phyloP scores from a whole-genome alignment of 2,888 invertebrate species.

The Eupithecia dodoneata region DNA sequence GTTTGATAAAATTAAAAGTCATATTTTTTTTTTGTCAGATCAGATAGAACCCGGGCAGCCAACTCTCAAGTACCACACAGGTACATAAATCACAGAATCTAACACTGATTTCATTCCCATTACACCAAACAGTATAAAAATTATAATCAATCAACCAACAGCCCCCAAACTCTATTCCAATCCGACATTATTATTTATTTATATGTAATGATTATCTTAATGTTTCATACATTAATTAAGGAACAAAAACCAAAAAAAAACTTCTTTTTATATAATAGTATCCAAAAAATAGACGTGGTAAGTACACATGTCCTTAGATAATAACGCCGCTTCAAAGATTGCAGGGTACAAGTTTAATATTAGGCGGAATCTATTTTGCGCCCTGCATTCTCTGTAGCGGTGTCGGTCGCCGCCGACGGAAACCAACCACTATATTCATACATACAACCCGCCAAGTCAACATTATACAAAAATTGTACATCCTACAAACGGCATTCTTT shows the following conservation, averaged over 20 bases:
- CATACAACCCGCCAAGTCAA: conserved; percentile 37
- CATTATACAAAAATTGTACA: conserved; percentile 50
- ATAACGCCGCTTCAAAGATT: conserved; percentile 77
- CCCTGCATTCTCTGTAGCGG: conserved; percentile 78
- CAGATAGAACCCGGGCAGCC: conserved; percentile 68
- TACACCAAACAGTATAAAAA: conserved; percentile 76
- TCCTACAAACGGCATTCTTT: conserved; percentile 46
- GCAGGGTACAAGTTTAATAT: conserved; percentile 79
- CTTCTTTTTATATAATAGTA: conserved; percentile 77
- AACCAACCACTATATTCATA: conserved; percentile 27
- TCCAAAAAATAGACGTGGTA: conserved; percentile 75
- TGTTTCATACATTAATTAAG: conserved; percentile 82
- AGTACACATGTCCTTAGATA: conserved; percentile 73
- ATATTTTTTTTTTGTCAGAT: conserved; percentile 67
- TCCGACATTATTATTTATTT: conserved; percentile 74
- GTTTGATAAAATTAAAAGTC: conserved; percentile 36
- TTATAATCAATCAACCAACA: conserved; percentile 71
- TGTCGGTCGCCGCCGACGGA: conserved; percentile 56
- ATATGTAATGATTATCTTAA: conserved; percentile 80
- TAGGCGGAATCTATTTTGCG: conserved; percentile 82
- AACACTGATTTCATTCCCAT: conserved; percentile 68
- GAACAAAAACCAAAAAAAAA: conserved; percentile 82
- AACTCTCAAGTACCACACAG: conserved; percentile 67
- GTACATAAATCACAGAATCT: conserved; percentile 80
- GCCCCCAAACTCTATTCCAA: conserved; percentile 66